Conservation (phyloP, 2,888 invertebrate genomes). For the Panorpa germanica region DNA sequence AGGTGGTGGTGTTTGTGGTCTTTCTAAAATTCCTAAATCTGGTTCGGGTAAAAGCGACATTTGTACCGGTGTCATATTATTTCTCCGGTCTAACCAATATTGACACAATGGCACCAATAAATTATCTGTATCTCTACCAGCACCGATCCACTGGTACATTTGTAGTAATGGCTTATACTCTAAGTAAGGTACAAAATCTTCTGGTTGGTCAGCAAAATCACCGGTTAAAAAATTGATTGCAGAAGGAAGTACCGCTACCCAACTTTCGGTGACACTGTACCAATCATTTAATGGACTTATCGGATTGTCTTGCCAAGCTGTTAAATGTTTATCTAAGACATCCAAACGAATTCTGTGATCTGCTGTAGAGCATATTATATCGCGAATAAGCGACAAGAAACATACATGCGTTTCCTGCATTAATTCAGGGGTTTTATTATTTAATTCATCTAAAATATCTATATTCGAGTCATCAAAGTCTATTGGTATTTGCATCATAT, state of each 20-base stretch:
- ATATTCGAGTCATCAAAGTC: conserved; percentile 44
- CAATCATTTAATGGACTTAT: conserved; percentile 68
- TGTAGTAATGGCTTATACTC: conserved; percentile 58
- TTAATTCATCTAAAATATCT: conserved; percentile 30
- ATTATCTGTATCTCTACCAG: conserved; percentile 75
- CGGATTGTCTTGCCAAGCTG: conserved; percentile 58
- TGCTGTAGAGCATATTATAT: conserved; percentile 67
- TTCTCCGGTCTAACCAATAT: conserved; percentile 54
- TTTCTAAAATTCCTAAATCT: conserved; percentile 20
- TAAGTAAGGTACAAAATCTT: conserved; percentile 76
- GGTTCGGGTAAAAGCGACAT: conserved; percentile 12
- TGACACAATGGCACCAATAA: conserved; percentile 54
- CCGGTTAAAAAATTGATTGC: conserved; percentile 73
- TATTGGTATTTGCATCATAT: conserved; percentile 62
- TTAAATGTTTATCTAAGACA: conserved; percentile 53
- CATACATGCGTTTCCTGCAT: conserved; percentile 69
- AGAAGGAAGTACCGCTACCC: conserved; percentile 56
- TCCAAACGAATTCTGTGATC: conserved; percentile 67
- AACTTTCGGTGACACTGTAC: conserved; percentile 50
- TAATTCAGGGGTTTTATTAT: conserved; percentile 34
- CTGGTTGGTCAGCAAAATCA: conserved; percentile 59
- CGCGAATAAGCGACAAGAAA: conserved; percentile 75
- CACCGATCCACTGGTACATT: conserved; percentile 69
- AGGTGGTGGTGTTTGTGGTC: conserved; percentile 29
- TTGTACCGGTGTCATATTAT: conserved; percentile 22